A percentile compares a stretch with the other conserved stretches of the same genome.
These are phyloP conservation scores for Botia almorhae DNA, from an alignment of 2,797 vertebrate genomes.

Conservation along the genomic window DNA sequence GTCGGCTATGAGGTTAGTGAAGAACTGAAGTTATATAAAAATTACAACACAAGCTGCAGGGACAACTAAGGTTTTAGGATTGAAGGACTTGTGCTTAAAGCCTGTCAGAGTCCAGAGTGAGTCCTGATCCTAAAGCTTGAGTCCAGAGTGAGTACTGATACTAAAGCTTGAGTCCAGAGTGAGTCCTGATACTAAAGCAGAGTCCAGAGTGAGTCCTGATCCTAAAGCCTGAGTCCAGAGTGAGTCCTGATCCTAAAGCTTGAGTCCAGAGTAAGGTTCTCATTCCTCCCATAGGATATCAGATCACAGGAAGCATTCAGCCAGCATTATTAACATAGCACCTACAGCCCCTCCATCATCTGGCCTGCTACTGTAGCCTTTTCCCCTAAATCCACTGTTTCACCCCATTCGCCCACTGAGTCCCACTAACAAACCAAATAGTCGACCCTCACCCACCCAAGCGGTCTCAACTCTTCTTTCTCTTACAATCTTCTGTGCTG, in stretches of 20 bases:
- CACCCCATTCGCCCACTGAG: neutral
- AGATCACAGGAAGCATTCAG: conserved; percentile 66
- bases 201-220: too few species aligned
- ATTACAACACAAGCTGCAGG: conserved; percentile 71
- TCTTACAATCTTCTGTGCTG: neutral
- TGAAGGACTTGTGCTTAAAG: conserved; percentile 80
- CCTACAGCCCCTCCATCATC: conserved; percentile 57
- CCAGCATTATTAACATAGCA: conserved; percentile 67
- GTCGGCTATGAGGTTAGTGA: conserved; percentile 20
- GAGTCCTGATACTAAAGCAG: too few species aligned
- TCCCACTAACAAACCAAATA: conserved; percentile 15
- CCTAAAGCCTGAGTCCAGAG: too few species aligned
- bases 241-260: conserved; percentile 79
- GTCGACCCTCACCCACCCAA: conserved; percentile 3
- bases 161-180: too few species aligned
- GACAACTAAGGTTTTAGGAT: conserved; percentile 77
- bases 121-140: too few species aligned
- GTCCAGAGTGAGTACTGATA: too few species aligned
- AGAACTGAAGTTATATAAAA: conserved; percentile 55
- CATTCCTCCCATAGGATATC: conserved; percentile 69
- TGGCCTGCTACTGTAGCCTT: conserved; percentile 17
- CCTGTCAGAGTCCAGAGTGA: too few species aligned
- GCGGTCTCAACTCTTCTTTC: neutral
- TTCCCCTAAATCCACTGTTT: conserved; percentile 43
- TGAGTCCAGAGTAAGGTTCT: conserved; percentile 68